A percentile compares a stretch with the other conserved stretches of the same genome.
phyloP scores from a whole-genome alignment of 2,888 invertebrate species.

The Copidosoma aretas region DNA sequence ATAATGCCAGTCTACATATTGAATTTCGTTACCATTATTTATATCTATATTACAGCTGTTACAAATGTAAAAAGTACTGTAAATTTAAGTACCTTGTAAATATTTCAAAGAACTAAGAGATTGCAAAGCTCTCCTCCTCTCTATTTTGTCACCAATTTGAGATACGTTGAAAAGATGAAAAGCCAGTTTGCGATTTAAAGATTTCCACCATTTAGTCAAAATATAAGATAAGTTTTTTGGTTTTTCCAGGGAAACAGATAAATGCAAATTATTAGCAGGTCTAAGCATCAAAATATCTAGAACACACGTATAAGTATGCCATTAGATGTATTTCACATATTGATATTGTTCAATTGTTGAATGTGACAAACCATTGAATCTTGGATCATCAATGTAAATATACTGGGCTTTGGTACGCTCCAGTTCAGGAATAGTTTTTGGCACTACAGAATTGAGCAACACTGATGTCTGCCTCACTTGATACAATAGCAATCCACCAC shows the following conservation, averaged over 20 bases:
- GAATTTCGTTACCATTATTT: constrained; percentile 19
- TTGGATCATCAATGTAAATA: constrained; percentile 66
- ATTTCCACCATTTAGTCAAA: constrained; percentile 68
- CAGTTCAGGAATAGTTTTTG: constrained; percentile 59
- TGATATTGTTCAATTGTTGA: background rate
- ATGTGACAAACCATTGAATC: constrained; percentile 52
- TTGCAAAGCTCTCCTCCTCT: constrained; percentile 71
- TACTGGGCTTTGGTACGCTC: constrained; percentile 63
- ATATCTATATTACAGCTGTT: background rate
- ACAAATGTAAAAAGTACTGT: constrained; percentile 13
- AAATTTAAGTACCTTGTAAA: constrained; percentile 64
- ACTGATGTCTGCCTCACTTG: constrained; percentile 55
- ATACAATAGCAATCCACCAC: constrained; percentile 57
- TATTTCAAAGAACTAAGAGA: constrained; percentile 72
- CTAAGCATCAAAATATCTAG: constrained; percentile 51
- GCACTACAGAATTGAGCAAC: constrained; percentile 60
- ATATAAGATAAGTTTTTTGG: constrained; percentile 46
- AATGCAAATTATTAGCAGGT: constrained; percentile 47
- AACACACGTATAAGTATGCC: constrained; percentile 17
- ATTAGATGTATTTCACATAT: background rate
- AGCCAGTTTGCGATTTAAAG: constrained; percentile 70
- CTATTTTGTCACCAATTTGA: constrained; percentile 69
- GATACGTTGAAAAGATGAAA: constrained; percentile 73
- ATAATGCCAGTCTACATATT: constrained; percentile 67
- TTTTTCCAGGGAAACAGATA: constrained; percentile 42